A percentile compares a stretch with the other conserved stretches of the same genome.
These are phyloP conservation scores for Ceratoteleas bidentatus DNA, from an alignment of 1,140 invertebrate species.

Conservation along the genomic window DNA sequence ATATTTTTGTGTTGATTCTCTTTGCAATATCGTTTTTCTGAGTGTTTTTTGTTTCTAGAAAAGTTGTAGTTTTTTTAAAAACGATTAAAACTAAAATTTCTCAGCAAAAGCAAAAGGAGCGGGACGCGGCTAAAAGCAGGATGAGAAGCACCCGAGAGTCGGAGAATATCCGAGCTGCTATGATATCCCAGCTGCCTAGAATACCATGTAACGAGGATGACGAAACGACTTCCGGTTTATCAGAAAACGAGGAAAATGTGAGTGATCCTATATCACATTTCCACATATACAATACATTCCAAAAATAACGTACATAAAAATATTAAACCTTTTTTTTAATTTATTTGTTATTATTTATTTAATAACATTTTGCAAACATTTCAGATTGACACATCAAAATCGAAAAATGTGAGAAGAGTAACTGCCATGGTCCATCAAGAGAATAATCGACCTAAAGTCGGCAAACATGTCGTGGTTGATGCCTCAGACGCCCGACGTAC, in stretches of 20 bases:
- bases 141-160: conserved; percentile 77
- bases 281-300: too few relatives aligned
- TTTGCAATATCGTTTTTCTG: too few relatives aligned
- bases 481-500: conserved; percentile 7
- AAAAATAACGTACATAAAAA: too few relatives aligned
- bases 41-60: too few relatives aligned
- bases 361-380: too few relatives aligned
- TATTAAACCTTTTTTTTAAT: too few relatives aligned
- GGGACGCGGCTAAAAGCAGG: conserved; percentile 72
- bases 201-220: conserved; percentile 44
- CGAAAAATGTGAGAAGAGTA: conserved; percentile 21
- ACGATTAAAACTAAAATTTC: not conserved
- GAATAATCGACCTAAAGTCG: not conserved
- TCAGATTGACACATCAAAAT: conserved; percentile 1
- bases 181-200: conserved; percentile 73
- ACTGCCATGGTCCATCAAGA: conserved; percentile 43
- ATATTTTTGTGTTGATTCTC: too few relatives aligned
- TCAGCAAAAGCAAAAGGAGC: conserved; percentile 63
- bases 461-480: conserved; percentile 26
- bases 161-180: conserved; percentile 79
- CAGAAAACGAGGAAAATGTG: conserved; percentile 45
- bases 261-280: too few relatives aligned
- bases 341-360: too few relatives aligned
- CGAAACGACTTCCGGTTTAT: conserved; percentile 18
- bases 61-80: too few relatives aligned